These are phyloP conservation scores for Eidolon helvum DNA, from an alignment of 2,113 vertebrate genomes.

Conservation along the genomic window DNA sequence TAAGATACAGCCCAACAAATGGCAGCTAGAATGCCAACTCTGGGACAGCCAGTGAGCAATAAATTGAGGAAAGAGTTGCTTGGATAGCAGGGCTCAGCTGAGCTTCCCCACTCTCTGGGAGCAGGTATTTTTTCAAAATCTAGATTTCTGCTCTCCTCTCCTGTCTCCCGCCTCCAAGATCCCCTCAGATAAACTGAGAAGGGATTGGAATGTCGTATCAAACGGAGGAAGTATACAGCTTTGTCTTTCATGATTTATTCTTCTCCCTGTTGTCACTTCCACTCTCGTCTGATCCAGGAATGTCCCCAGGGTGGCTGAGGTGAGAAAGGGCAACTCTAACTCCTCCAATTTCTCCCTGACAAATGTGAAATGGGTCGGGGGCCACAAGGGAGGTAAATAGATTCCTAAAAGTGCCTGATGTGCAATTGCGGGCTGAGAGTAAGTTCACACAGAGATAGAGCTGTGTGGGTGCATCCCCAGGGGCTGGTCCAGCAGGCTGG, in stretches of 20 bases:
- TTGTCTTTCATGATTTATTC: slow-evolving; percentile 64
- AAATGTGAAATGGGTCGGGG: slow-evolving; percentile 55
- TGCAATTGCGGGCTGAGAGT: slow-evolving; percentile 5
- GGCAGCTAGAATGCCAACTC: background rate
- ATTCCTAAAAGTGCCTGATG: slow-evolving; percentile 14
- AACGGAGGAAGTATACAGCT: slow-evolving; percentile 8
- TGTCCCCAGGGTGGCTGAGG: background rate
- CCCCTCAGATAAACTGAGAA: background rate
- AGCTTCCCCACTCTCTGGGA: background rate
- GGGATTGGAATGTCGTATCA: slow-evolving; percentile 8
- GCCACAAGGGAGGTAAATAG: slow-evolving; percentile 12
- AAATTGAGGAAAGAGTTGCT: background rate
- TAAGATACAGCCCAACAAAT: background rate
- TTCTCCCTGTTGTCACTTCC: slow-evolving; percentile 35
- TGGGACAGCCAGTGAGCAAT: background rate
- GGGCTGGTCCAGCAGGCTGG: background rate
- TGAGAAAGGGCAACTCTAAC: slow-evolving; percentile 35
- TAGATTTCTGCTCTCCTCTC: background rate
- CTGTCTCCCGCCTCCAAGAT: background rate
- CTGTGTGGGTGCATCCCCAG: background rate
- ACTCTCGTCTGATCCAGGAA: slow-evolving; percentile 28
- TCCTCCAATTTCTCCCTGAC: slow-evolving; percentile 61
- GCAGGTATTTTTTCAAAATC: background rate
- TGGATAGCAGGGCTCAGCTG: background rate
- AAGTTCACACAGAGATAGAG: background rate